Evolutionary conservation across 2,888 invertebrate species (phyloP).

Genomic region (Cosmopolites sordidus): DNA sequence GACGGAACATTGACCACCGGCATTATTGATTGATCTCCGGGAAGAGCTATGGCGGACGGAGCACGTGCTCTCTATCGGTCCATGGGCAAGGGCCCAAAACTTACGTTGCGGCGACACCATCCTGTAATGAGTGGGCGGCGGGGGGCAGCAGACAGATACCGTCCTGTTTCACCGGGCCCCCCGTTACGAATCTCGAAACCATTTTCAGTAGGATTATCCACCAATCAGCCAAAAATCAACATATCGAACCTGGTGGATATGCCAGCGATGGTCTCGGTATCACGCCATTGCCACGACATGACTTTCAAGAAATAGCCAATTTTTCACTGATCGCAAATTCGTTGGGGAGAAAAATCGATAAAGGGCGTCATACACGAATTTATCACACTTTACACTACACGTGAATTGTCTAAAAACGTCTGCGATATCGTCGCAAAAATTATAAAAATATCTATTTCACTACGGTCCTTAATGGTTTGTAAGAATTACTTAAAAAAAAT

Average conservation of each 20-base stretch:
- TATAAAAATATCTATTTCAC: no score
- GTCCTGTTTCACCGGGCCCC: constrained; percentile 47
- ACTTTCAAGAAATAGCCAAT: no score
- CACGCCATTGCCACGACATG: neutral
- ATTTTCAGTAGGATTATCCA: constrained; percentile 32
- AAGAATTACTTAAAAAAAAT: no score
- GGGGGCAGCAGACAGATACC: constrained; percentile 45
- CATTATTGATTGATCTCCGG: no score
- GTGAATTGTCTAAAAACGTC: neutral
- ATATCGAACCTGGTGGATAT: neutral
- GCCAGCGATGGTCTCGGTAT: neutral
- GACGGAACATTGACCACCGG: no score
- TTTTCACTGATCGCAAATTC: no score
- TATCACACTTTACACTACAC: constrained; percentile 21
- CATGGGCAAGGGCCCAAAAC: constrained; percentile 21
- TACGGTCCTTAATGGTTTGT: no score
- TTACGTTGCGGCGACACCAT: constrained; percentile 42
- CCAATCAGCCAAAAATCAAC: neutral
- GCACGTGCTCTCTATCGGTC: no score
- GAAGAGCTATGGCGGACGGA: no score
- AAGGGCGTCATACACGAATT: constrained; percentile 46
- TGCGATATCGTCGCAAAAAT: no score
- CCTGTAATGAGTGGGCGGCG: constrained; percentile 43
- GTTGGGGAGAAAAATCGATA: constrained; percentile 44
- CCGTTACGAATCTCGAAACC: constrained; percentile 47